A percentile compares a stretch with the other conserved stretches of the same genome.
phyloP scores from a whole-genome alignment of 1,140 invertebrate genomes.

The Cydia strobilella region DNA sequence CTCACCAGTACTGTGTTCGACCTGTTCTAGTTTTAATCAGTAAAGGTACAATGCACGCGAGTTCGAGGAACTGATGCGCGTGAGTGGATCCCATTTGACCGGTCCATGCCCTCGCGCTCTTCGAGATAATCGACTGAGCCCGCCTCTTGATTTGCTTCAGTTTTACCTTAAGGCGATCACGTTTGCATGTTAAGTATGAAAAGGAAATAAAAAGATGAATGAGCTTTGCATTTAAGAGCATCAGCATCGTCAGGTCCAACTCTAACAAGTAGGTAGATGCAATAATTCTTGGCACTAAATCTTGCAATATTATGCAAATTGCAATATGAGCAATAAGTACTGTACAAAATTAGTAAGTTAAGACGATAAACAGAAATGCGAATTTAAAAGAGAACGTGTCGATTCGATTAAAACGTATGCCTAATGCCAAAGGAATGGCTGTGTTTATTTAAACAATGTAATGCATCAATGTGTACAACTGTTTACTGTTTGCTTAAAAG shows the following conservation, averaged over 20 bases:
- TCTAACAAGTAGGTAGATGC: not conserved
- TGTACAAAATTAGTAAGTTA: not conserved
- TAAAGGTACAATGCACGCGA: constrained; percentile 1
- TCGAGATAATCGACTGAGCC: constrained; percentile 21
- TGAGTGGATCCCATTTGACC: constrained; percentile 15
- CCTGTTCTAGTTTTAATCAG: constrained; percentile 10
- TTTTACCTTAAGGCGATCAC: constrained; percentile 22
- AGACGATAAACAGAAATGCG: not conserved
- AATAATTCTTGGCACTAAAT: no score
- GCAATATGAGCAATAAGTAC: not conserved
- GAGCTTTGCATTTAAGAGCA: not conserved
- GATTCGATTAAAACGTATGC: not conserved
- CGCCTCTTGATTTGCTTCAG: not conserved
- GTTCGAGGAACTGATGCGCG: constrained; percentile 15
- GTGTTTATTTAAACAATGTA: not conserved
- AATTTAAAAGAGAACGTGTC: not conserved
- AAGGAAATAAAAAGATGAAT: not conserved
- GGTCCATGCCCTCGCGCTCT: constrained; percentile 27
- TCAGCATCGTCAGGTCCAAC: no score
- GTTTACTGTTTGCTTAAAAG: not conserved
- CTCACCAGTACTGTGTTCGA: not conserved
- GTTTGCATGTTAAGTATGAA: constrained; percentile 1
- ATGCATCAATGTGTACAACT: not conserved
- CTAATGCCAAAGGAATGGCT: not conserved
- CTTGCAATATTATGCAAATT: no score